Evolutionary conservation across 2,113 vertebrate genomes (phyloP).

Genomic region (Petrocephalus zakoni): DNA sequence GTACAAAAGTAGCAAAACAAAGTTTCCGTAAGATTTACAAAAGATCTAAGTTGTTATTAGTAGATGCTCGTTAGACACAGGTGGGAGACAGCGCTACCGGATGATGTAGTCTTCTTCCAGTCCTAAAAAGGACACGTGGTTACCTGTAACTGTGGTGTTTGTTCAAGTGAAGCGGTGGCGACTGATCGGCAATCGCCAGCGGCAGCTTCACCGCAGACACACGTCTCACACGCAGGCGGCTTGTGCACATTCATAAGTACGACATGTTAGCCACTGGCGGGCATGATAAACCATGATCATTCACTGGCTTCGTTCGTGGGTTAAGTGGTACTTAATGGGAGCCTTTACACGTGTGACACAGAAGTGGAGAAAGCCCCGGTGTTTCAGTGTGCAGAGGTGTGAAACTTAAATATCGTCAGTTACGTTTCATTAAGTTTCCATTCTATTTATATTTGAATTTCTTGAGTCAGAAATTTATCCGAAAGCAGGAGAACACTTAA

Average conservation of each 20-base stretch:
- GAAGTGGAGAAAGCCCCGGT: background rate
- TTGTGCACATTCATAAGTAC: background rate
- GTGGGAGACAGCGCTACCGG: background rate
- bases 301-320: background rate
- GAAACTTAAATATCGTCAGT: background rate
- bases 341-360: background rate
- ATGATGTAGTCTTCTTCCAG: background rate
- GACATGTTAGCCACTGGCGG: background rate
- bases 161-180: background rate
- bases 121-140: background rate
- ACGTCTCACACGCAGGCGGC: background rate
- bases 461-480: background rate
- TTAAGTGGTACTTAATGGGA: background rate
- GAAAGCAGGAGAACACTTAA: background rate
- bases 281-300: background rate
- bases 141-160: constrained; percentile 8
- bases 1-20: constrained; percentile 64
- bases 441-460: background rate
- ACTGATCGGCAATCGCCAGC: background rate
- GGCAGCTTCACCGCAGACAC: background rate
- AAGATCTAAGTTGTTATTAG: constrained; percentile 32
- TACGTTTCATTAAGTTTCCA: background rate
- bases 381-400: background rate
- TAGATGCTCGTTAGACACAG: constrained; percentile 7
- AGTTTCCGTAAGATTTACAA: constrained; percentile 36